A percentile compares a stretch with the other conserved stretches of the same genome.
phyloP scores from a whole-genome alignment of 2,888 invertebrate genomes.

The Heteromurus nitidus region DNA sequence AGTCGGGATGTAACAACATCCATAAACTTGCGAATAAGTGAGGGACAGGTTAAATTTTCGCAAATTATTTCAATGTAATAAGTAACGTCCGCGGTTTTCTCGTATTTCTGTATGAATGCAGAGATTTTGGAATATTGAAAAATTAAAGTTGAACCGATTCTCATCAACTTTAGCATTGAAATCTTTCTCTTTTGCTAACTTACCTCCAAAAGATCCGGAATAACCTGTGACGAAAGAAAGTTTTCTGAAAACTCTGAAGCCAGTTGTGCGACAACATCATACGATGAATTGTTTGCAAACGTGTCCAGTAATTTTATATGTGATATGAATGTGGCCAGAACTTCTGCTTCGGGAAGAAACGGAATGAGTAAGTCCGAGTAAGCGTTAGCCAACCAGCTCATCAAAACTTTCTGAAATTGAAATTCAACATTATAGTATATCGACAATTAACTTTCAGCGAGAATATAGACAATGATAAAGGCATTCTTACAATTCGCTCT shows the following conservation, averaged over 20 bases:
- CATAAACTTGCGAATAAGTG: constrained; percentile 66
- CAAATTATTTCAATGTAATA: constrained; percentile 70
- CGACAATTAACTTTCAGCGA: no score
- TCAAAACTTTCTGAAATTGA: constrained; percentile 55
- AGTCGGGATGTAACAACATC: constrained; percentile 63
- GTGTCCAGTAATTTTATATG: constrained; percentile 52
- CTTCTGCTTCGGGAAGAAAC: constrained; percentile 20
- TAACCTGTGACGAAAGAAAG: constrained; percentile 43
- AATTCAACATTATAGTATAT: not conserved
- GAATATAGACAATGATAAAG: no score
- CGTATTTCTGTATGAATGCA: constrained; percentile 40
- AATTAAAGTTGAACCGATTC: not conserved
- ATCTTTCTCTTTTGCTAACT: not conserved
- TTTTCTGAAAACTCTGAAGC: constrained; percentile 49
- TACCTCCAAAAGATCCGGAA: constrained; percentile 57
- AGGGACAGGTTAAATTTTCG: constrained; percentile 70
- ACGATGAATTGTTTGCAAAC: constrained; percentile 57
- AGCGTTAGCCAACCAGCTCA: constrained; percentile 64
- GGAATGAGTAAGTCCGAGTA: constrained; percentile 54
- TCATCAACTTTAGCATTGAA: not conserved
- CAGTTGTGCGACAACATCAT: constrained; percentile 53
- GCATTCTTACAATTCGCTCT: constrained; percentile 42
- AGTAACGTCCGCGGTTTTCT: constrained; percentile 67
- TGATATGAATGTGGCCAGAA: constrained; percentile 23
- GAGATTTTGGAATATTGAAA: not conserved